These are phyloP conservation scores for Sinocyclocheilus grahami DNA, from an alignment of 2,113 vertebrate genomes.

Conservation along the genomic window DNA sequence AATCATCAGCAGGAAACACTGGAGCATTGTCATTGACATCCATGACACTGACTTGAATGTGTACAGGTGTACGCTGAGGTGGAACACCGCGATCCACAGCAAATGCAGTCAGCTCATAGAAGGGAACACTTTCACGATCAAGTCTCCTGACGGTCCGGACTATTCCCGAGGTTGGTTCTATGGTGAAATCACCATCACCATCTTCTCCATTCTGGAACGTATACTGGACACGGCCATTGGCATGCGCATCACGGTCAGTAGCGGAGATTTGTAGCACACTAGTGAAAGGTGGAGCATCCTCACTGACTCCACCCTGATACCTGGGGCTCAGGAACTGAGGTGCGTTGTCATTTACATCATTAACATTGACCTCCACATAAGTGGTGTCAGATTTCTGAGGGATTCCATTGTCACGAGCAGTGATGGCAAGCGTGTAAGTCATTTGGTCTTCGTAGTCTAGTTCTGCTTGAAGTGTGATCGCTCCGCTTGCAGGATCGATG, in stretches of 20 bases:
- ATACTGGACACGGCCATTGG: constrained; percentile 94
- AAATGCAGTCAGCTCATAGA: constrained; percentile 93
- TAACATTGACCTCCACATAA: constrained; percentile 97
- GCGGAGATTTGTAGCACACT: constrained; percentile 97
- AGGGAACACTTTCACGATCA: constrained; percentile 88
- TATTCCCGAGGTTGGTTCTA: constrained; percentile 97
- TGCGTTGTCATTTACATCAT: constrained; percentile 96
- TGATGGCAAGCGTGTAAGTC: constrained; percentile 94
- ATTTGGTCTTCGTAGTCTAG: constrained; percentile 99
- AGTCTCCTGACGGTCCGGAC: constrained; percentile 89
- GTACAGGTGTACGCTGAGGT: constrained; percentile 88
- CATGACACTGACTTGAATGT: constrained; percentile 91
- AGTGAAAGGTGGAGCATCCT: constrained; percentile 94
- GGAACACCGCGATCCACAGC: constrained; percentile 94
- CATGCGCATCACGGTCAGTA: constrained; percentile 92
- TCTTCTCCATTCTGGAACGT: constrained; percentile 98
- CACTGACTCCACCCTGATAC: constrained; percentile 92
- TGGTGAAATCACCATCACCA: constrained; percentile 96
- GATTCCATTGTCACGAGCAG: constrained; percentile 96
- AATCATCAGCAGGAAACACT: constrained; percentile 93
- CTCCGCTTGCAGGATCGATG: constrained; percentile 86
- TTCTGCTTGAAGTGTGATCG: constrained; percentile 91
- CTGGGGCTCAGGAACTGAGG: constrained; percentile 92
- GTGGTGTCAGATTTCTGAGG: constrained; percentile 98
- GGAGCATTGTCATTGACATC: constrained; percentile 98